Conservation (phyloP, 2,888 invertebrate species). For the Adelphocoris suturalis region DNA sequence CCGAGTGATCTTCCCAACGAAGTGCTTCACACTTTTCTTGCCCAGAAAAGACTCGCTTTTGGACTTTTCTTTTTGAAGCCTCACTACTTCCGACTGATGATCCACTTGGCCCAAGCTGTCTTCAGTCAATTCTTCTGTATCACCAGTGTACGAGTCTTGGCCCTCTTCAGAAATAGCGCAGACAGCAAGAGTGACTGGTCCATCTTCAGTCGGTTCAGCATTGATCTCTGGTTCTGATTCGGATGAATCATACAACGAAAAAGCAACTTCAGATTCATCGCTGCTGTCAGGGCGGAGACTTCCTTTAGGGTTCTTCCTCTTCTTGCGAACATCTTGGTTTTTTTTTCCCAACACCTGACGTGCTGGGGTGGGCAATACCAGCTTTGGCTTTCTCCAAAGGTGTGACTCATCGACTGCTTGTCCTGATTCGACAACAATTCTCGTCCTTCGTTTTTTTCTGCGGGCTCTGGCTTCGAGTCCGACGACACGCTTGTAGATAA, state of each 20-base stretch:
- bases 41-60: not conserved
- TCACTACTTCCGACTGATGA: not conserved
- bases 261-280: constrained; percentile 27
- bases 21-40: constrained; percentile 34
- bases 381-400: constrained; percentile 18
- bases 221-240: not conserved
- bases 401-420: constrained; percentile 40
- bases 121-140: not conserved
- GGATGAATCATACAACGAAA: constrained; percentile 34
- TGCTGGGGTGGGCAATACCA: not conserved
- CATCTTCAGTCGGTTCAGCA: constrained; percentile 37
- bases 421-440: constrained; percentile 6
- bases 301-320: not conserved
- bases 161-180: not conserved
- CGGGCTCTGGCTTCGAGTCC: not conserved
- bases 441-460: not conserved
- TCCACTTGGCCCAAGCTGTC: constrained; percentile 17
- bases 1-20: constrained; percentile 5
- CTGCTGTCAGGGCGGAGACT: constrained; percentile 1
- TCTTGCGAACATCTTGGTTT: constrained; percentile 28
- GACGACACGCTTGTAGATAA: constrained; percentile 5
- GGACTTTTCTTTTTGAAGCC: not conserved
- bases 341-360: not conserved
- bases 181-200: constrained; percentile 3
- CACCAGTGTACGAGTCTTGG: not conserved